Conservation (phyloP, 1,140 invertebrate species). For the Asobara japonica region DNA sequence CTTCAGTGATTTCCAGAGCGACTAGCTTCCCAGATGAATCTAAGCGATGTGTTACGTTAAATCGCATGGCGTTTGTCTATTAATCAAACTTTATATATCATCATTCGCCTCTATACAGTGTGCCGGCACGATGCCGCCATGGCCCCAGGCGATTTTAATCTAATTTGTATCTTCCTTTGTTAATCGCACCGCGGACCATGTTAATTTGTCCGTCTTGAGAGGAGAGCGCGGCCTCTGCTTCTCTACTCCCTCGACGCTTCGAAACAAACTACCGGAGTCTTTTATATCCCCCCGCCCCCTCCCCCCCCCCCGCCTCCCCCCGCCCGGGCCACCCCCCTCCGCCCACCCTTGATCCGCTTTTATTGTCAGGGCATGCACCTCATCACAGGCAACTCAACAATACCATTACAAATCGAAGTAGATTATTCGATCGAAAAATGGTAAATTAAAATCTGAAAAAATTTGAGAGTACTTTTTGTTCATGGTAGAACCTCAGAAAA, state of each 20-base stretch:
- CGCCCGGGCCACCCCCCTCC: too few species aligned
- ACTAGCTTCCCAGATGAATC: too few species aligned
- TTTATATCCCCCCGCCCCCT: constrained; percentile 38
- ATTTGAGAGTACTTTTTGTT: too few species aligned
- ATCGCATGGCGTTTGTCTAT: constrained; percentile 65
- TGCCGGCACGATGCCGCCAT: constrained; percentile 55
- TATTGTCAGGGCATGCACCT: constrained; percentile 27
- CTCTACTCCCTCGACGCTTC: constrained; percentile 27
- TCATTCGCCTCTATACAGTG: constrained; percentile 58
- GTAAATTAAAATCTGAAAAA: not conserved
- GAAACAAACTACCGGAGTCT: constrained; percentile 59
- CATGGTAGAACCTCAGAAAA: too few species aligned
- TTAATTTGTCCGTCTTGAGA: constrained; percentile 54
- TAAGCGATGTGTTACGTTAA: constrained; percentile 49
- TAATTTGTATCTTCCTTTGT: constrained; percentile 66
- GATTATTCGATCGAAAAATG: not conserved
- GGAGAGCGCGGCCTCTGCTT: constrained; percentile 40
- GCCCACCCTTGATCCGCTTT: too few species aligned
- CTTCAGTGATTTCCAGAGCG: too few species aligned
- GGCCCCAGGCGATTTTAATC: constrained; percentile 63
- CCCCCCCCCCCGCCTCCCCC: too few species aligned
- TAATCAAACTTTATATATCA: constrained; percentile 63
- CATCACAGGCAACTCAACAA: not conserved
- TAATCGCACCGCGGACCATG: constrained; percentile 54
- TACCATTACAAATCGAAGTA: not conserved